phyloP scores from a whole-genome alignment of 2,113 vertebrate genomes.

The Mastomys coucha region DNA sequence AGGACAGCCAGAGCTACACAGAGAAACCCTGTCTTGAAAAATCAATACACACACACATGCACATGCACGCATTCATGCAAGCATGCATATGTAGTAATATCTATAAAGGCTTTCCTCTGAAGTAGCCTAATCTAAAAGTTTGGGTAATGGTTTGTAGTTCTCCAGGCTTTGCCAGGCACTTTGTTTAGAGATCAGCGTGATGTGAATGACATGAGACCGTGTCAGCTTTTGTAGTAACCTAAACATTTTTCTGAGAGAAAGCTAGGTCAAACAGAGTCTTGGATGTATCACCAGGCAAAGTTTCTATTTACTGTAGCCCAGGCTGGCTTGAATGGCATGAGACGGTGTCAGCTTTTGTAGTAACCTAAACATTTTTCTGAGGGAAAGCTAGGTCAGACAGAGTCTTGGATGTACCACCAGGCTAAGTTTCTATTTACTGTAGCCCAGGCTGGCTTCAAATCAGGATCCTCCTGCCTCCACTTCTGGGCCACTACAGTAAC shows the following conservation, averaged over 20 bases:
- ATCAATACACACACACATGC: neutral
- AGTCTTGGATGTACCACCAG: neutral
- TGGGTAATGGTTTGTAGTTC: neutral
- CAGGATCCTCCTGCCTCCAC: neutral
- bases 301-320: neutral
- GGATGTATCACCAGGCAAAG: neutral
- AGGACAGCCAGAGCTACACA: neutral
- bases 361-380: neutral
- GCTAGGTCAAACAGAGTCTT: neutral
- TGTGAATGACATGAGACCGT: neutral
- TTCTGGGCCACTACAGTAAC: neutral
- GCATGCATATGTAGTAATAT: neutral
- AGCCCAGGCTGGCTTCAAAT: neutral
- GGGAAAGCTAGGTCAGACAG: neutral
- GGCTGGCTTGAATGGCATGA: neutral
- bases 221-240: neutral
- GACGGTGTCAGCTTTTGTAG: neutral
- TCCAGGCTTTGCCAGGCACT: neutral
- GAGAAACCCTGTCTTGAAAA: neutral
- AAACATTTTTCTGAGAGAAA: neutral
- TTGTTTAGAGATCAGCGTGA: conserved; percentile 3
- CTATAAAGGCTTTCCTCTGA: neutral
- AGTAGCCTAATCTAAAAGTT: conserved; percentile 12
- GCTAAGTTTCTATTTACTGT: neutral
- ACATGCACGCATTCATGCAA: neutral